Base-by-base conservation (phyloP, 2,888 invertebrate genomes). In the Synanthedon andrenaeformis region DNA sequence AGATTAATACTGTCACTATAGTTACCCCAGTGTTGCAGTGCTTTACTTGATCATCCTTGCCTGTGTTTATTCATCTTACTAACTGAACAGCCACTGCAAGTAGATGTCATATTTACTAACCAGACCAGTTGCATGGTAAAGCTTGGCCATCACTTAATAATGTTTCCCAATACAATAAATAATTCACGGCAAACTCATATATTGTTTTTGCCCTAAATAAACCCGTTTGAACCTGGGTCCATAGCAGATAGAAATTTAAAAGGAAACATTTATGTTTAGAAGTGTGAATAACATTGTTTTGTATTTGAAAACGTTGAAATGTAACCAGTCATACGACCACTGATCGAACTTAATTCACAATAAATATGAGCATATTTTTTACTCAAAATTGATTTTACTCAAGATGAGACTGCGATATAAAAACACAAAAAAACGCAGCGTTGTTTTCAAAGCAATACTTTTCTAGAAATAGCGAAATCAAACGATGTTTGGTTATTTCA, bases 41-140 rank as follows among this genome's bases (percentile, higher is more conserved):
- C 88, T 88, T 88, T 86, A 87, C 86, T 88, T 77, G 83, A 83
- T 88, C 87, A 88, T 89, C 88, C 88, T 89, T 89, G 88, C 88
- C 88, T 89, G 88, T 84, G 87, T 87, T 85, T 83, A 82, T 85
- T 82, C 83, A 86, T 83, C 67, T 65, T 79, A 86, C 86, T 88
- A 87, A 87, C 86, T 74, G 65, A 62, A 67, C 72, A 72, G 73
- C 72, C 79, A 81, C 79, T 70, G 82, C 84, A 75, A 79, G 72
- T 82, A 82, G 80, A 74, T 68, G 64, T 66, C 80, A 82, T 67
- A 35, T 62, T 71, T 68, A 80, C 83, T 83, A 85, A 85, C 82
- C 65, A 68, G 68, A 66, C 63, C 66, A 63, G 64, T 58, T 28
- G 85, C 85, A 86, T 85, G 85, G 73, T 74, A 71, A 77, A 74